phyloP scores from a whole-genome alignment of 2,797 vertebrate species.

The Trachurus trachurus region DNA sequence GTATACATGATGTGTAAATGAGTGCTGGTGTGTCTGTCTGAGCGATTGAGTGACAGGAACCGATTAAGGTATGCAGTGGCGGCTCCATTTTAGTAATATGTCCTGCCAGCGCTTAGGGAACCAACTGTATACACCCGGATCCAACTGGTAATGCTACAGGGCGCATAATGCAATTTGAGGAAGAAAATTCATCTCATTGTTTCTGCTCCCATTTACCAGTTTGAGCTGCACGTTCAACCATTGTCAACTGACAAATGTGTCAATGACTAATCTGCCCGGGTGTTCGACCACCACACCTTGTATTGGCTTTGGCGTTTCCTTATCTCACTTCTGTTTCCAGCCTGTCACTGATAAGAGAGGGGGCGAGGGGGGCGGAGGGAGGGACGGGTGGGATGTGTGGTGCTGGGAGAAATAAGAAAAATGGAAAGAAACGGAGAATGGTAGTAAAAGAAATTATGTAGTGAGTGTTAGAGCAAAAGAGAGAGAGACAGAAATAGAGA shows the following conservation, averaged over 20 bases:
- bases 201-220: constrained; percentile 62
- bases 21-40: constrained; percentile 32
- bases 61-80: constrained; percentile 57
- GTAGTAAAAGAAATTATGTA: constrained; percentile 34
- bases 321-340: constrained; percentile 81
- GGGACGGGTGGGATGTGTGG: constrained; percentile 32
- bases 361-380: constrained; percentile 5
- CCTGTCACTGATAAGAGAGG: constrained; percentile 81
- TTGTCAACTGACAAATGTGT: constrained; percentile 83
- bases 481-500: constrained; percentile 40
- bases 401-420: constrained; percentile 48
- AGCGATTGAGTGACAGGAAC: constrained; percentile 67
- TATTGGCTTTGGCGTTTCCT: constrained; percentile 75
- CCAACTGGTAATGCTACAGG: constrained; percentile 44
- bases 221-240: constrained; percentile 62
- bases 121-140: constrained; percentile 20
- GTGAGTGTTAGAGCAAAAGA: constrained; percentile 24
- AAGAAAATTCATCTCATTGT: constrained; percentile 67
- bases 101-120: constrained; percentile 52
- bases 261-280: constrained; percentile 81
- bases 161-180: constrained; percentile 53
- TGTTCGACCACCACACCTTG: constrained; percentile 79
- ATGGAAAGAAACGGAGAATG: constrained; percentile 45
- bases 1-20: constrained; percentile 29
- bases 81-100: constrained; percentile 65